A percentile compares a stretch with the other conserved stretches of the same genome.
Evolutionary conservation across 2,888 invertebrate species (phyloP).

Genomic region (Mactromeris polynyma): DNA sequence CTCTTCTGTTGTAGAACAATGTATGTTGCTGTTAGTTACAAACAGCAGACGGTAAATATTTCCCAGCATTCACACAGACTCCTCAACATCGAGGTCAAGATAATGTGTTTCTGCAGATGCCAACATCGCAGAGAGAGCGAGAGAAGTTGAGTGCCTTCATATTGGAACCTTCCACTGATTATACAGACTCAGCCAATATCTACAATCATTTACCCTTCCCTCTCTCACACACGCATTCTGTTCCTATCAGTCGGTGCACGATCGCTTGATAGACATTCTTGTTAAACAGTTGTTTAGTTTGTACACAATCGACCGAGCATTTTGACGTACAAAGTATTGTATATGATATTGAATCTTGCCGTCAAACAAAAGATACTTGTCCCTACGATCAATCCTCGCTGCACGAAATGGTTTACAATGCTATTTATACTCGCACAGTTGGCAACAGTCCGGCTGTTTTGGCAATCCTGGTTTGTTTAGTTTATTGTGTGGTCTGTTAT

Average conservation of each 20-base stretch:
- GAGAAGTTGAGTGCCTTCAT: background rate
- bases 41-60: constrained; percentile 33
- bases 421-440: background rate
- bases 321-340: background rate
- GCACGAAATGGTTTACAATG: background rate
- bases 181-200: background rate
- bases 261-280: background rate
- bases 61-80: constrained; percentile 27
- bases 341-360: background rate
- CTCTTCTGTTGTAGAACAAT: background rate
- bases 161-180: background rate
- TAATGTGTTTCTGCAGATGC: constrained; percentile 44
- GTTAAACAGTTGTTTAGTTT: background rate
- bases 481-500: background rate
- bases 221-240: background rate
- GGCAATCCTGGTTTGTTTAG: background rate
- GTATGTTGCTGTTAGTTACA: background rate
- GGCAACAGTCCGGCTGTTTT: background rate
- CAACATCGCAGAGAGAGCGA: constrained; percentile 11
- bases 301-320: background rate
- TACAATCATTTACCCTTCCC: background rate
- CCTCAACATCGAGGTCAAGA: constrained; percentile 42
- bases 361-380: background rate
- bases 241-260: background rate
- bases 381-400: background rate